Conservation (phyloP, 2,888 invertebrate species). For the Macropis europaea region DNA sequence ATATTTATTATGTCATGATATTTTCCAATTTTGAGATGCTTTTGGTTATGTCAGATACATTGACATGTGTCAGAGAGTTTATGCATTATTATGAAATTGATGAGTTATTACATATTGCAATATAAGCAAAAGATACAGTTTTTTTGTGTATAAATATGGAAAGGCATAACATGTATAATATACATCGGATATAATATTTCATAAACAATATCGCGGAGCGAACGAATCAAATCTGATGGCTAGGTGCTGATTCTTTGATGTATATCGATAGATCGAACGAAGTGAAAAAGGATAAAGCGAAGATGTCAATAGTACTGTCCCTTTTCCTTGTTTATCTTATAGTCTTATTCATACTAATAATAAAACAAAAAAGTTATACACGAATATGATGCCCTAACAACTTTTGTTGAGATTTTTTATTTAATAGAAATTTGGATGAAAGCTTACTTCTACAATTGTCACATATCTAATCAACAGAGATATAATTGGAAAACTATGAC, state of each 20-base stretch:
- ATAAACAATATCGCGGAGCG: not conserved
- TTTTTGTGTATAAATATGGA: too few species aligned
- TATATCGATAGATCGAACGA: constrained; percentile 17
- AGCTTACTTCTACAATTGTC: too few species aligned
- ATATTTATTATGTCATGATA: not conserved
- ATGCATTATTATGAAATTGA: not conserved
- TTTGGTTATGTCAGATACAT: constrained; percentile 24
- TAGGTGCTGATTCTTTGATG: not conserved
- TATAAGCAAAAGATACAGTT: too few species aligned
- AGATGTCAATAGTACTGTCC: not conserved
- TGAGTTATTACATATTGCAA: too few species aligned
- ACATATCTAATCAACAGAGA: too few species aligned
- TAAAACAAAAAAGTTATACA: not conserved
- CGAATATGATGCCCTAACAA: too few species aligned
- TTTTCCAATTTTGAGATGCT: not conserved
- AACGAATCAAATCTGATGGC: not conserved
- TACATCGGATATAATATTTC: not conserved
- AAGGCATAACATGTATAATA: not conserved
- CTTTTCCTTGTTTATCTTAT: not conserved
- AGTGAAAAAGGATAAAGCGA: not conserved
- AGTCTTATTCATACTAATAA: not conserved
- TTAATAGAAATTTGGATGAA: too few species aligned
- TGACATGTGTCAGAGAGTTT: not conserved
- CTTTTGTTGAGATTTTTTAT: too few species aligned
- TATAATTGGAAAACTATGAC: too few species aligned